Evolutionary conservation across 2,113 vertebrate genomes (phyloP), one percentile per base, ranked within the genome.

Genomic region (Mustela nigripes): DNA sequence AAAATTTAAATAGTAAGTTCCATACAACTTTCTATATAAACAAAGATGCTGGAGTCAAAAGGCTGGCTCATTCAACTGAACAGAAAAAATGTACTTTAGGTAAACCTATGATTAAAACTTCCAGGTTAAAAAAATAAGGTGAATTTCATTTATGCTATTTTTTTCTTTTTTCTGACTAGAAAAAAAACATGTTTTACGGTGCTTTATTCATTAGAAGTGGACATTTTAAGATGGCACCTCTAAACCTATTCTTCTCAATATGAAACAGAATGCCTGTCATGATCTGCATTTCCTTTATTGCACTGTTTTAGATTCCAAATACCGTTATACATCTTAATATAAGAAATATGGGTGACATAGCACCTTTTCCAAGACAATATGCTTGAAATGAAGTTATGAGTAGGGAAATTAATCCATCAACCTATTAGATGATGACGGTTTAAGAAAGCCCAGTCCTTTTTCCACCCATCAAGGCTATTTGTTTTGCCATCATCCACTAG

Each of bases 201-300:
- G 15, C 5, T 80, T 90, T 97, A 33, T 97, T 98, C 95, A 94
- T 84, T 93, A 67, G 81, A 96, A 95, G 79, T 95, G 97, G 98
- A 94, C 73, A 78, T 94, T 95, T 96, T 58, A 92, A 96, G 81
- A 97, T 90, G 95, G 88, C 84, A 88, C 69, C 78, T 81, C 71
- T 78, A 96, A 97, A 96, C 98, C 96, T 97, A 97, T 98, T 98
- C 98, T 97, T 93, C 15, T 86, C 97, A 95, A 96, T 97, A 48
- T 89, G 81, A 94, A 99, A 99, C 98, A 99, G 98, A 99, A 99
- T 99, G 98, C 95, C 96, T 98, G 96, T 98, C 98, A 97, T 98
- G 95, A 98, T 98, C 94, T 97, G 69, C 81, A 98, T 98, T 99
- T 99, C 99, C 99, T 99, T 98, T 98, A 98, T 99, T 99, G 98